These are phyloP conservation scores for Silvanus unidentatus DNA, from an alignment of 2,888 invertebrate genomes.

Conservation along the genomic window DNA sequence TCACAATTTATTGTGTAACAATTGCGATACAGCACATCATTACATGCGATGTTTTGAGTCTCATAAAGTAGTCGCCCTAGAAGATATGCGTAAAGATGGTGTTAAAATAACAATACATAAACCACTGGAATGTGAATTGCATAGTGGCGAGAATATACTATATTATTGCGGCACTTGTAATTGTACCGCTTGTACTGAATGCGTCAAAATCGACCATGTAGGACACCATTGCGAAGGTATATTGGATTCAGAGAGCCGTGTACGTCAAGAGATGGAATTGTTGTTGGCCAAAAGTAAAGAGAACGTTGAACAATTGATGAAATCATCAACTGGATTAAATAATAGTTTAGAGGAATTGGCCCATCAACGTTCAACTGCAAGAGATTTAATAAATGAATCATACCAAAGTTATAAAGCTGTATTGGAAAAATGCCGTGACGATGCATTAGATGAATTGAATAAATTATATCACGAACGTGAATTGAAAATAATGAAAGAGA, in stretches of 20 bases:
- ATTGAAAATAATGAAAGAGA: slow-evolving; percentile 82
- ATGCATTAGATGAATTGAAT: slow-evolving; percentile 66
- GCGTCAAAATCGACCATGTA: slow-evolving; percentile 76
- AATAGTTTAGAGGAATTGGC: slow-evolving; percentile 80
- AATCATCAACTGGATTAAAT: slow-evolving; percentile 68
- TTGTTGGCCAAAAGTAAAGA: slow-evolving; percentile 70
- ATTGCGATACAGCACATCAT: slow-evolving; percentile 92
- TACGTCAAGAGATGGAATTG: slow-evolving; percentile 70
- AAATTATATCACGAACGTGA: slow-evolving; percentile 78
- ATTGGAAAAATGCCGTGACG: slow-evolving; percentile 74
- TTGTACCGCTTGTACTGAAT: slow-evolving; percentile 83
- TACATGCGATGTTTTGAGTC: slow-evolving; percentile 97
- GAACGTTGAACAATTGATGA: slow-evolving; percentile 70
- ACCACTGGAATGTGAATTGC: slow-evolving; percentile 77
- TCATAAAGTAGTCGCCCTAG: slow-evolving; percentile 84
- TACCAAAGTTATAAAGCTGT: slow-evolving; percentile 75
- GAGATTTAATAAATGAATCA: slow-evolving; percentile 73
- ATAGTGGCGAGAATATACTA: slow-evolving; percentile 77
- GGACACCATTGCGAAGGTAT: slow-evolving; percentile 81
- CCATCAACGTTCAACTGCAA: slow-evolving; percentile 79
- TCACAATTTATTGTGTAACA: slow-evolving; percentile 87
- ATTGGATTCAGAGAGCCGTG: slow-evolving; percentile 66
- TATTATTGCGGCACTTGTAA: slow-evolving; percentile 86
- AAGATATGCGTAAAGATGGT: slow-evolving; percentile 71
- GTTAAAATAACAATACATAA: slow-evolving; percentile 82